A percentile compares a stretch with the other conserved stretches of the same genome.
Evolutionary conservation across 2,113 vertebrate genomes (phyloP).

Genomic region (Apteryx mantelli): DNA sequence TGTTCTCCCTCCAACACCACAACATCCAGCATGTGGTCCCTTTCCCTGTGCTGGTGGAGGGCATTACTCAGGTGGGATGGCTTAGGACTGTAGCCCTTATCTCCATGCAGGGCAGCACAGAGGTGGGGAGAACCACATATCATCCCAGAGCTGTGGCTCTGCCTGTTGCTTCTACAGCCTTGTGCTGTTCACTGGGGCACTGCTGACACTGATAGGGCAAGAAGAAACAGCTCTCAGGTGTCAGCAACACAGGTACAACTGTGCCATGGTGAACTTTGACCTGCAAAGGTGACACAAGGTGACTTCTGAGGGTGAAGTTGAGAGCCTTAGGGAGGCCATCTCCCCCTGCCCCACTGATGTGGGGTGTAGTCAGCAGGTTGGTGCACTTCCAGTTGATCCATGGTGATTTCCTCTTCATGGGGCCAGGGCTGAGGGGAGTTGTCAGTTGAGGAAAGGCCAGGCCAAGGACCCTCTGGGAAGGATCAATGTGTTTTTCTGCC

Average conservation of each 20-base stretch:
- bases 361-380: background rate
- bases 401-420: background rate
- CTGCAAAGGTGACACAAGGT: background rate
- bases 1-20: background rate
- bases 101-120: background rate
- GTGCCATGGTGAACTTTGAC: background rate
- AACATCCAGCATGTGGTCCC: background rate
- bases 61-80: no score
- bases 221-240: background rate
- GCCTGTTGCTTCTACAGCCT: no score
- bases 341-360: background rate
- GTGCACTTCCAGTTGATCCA: background rate
- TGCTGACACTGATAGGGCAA: background rate
- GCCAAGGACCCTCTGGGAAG: constrained; percentile 9
- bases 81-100: no score
- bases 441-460: background rate
- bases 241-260: background rate
- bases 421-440: background rate
- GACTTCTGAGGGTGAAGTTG: background rate
- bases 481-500: constrained; percentile 32
- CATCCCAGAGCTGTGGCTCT: no score
- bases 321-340: background rate
- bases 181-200: no score
- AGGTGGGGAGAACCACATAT: background rate
- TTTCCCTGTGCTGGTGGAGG: no score